phyloP scores from a whole-genome alignment of 2,113 vertebrate genomes.

The Sorex araneus region DNA sequence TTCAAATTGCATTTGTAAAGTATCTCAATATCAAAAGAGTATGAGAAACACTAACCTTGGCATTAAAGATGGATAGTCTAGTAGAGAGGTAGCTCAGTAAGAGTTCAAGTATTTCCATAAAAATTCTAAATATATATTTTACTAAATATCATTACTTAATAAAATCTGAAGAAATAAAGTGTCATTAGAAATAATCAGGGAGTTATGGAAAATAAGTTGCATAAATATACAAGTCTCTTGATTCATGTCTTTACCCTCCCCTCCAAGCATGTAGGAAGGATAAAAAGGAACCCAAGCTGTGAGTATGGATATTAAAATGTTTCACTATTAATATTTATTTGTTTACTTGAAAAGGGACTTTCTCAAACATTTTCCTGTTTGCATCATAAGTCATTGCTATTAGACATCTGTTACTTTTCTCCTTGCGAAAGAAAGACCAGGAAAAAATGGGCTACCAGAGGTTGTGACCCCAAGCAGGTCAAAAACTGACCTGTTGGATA shows the following conservation, averaged over 20 bases:
- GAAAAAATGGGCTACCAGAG: not conserved
- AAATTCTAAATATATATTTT: not conserved
- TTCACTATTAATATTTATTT: not conserved
- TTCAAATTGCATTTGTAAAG: conserved; percentile 16
- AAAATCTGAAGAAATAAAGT: not conserved
- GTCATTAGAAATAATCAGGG: not conserved
- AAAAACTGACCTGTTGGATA: not conserved
- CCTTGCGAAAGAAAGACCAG: not conserved
- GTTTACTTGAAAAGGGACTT: not conserved
- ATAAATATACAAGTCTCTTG: not conserved
- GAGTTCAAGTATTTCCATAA: not conserved
- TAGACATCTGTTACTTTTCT: not conserved
- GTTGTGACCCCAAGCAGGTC: not conserved
- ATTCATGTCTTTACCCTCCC: not conserved
- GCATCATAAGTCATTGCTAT: not conserved
- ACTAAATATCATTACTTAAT: conserved; percentile 4
- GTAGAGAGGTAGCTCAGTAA: not conserved
- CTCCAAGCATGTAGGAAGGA: not conserved
- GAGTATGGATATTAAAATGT: not conserved
- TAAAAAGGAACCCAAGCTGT: not conserved
- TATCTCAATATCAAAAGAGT: not conserved
- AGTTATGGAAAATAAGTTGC: not conserved
- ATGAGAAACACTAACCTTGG: not conserved
- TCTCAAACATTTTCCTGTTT: not conserved
- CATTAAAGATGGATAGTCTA: conserved; percentile 9